Evolutionary conservation across 2,113 vertebrate genomes (phyloP).

Genomic region (Mustela lutreola): DNA sequence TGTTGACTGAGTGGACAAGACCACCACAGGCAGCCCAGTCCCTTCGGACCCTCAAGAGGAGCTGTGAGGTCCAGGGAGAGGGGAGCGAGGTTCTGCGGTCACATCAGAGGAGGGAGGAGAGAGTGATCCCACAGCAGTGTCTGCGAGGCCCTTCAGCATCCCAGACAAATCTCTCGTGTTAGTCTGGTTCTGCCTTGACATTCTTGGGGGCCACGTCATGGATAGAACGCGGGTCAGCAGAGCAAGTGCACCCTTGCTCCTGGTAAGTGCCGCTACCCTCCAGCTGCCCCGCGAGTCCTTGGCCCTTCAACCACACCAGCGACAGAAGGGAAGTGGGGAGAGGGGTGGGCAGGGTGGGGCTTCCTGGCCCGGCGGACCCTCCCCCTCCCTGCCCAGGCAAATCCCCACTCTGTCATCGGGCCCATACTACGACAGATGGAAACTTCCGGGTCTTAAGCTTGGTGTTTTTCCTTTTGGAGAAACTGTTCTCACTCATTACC

Average conservation of each 20-base stretch:
- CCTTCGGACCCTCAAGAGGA: neutral
- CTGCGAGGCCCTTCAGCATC: neutral
- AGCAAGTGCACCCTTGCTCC: neutral
- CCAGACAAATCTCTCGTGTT: neutral
- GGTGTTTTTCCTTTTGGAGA: neutral
- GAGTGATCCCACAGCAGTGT: neutral
- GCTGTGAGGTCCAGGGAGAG: neutral
- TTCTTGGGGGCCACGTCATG: neutral
- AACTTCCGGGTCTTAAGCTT: neutral
- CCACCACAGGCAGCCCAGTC: accelerated
- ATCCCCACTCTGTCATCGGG: neutral
- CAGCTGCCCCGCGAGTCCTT: conserved; percentile 16
- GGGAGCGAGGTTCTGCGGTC: neutral
- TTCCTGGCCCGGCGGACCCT: neutral
- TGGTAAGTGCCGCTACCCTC: neutral
- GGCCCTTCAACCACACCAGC: neutral
- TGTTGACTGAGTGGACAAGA: neutral
- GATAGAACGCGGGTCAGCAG: neutral
- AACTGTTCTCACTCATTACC: neutral
- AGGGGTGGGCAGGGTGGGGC: neutral
- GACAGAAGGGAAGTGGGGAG: conserved; percentile 58
- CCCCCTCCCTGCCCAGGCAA: neutral
- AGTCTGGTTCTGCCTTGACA: neutral
- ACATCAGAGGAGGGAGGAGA: neutral
- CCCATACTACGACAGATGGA: neutral